Percentiles rank a stretch among this genome's conserved stretches.
phyloP scores from a whole-genome alignment of 1,140 invertebrate genomes.

The Dolichoris vasculosae region DNA sequence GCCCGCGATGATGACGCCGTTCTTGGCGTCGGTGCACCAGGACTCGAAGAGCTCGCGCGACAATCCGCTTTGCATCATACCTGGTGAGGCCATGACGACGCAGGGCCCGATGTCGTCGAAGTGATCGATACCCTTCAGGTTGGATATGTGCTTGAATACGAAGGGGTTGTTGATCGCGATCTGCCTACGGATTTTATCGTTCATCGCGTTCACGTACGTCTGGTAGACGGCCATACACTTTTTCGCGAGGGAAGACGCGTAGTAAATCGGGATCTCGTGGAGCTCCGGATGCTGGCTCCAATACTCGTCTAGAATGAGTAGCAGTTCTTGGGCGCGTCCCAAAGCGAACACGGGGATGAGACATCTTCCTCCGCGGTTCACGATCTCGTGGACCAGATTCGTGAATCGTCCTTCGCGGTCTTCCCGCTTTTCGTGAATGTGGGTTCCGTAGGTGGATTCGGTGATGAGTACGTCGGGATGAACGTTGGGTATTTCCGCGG shows the following conservation, averaged over 20 bases:
- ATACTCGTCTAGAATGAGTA: conserved; percentile 98
- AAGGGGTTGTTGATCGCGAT: conserved; percentile 99
- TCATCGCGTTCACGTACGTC: conserved; percentile 99
- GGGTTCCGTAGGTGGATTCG: conserved; percentile 99
- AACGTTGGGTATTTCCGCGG: conserved; percentile 97
- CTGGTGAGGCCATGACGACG: conserved; percentile 98
- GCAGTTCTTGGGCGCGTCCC: conserved; percentile 96
- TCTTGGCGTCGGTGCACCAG: conserved; percentile 98
- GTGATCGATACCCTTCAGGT: conserved; percentile 99
- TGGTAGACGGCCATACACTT: conserved; percentile 99
- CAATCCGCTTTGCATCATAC: conserved; percentile 99
- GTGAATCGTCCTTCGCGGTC: conserved; percentile 97
- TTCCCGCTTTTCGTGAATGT: conserved; percentile 98
- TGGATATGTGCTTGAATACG: conserved; percentile 99
- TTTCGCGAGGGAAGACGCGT: conserved; percentile 98
- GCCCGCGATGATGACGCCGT: conserved; percentile 98
- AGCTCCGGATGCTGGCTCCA: conserved; percentile 98
- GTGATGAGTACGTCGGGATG: conserved; percentile 98
- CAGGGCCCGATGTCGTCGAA: conserved; percentile 99
- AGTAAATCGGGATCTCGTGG: conserved; percentile 99
- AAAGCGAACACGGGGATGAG: conserved; percentile 99
- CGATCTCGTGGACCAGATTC: conserved; percentile 95
- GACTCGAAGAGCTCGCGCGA: conserved; percentile 98
- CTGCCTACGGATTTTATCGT: conserved; percentile 95
- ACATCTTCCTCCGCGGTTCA: conserved; percentile 95